phyloP scores from a whole-genome alignment of 2,113 vertebrate species.

The Lota lota region DNA sequence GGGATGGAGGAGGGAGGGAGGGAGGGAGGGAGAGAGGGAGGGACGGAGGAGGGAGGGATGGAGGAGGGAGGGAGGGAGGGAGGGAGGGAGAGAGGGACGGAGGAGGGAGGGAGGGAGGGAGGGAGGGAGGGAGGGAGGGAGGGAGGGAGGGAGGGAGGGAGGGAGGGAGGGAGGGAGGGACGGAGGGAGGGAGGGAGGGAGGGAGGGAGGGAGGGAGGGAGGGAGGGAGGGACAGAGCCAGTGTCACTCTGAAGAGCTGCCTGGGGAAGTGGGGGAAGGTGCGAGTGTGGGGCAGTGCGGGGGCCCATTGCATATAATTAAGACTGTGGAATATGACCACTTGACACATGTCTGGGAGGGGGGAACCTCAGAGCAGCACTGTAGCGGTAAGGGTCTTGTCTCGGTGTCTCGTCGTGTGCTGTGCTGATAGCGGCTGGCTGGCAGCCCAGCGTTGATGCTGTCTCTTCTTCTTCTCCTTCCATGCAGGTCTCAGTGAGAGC shows the following conservation, averaged over 20 bases:
- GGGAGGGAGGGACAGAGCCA: too few relatives aligned
- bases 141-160: neutral
- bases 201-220: neutral
- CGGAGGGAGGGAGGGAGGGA: too few relatives aligned
- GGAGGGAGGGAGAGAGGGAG: too few relatives aligned
- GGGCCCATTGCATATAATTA: conserved; percentile 44
- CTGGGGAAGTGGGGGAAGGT: neutral
- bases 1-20: neutral
- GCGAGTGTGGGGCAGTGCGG: neutral
- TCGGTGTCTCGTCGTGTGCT: too few relatives aligned
- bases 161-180: neutral
- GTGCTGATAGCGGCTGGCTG: too few relatives aligned
- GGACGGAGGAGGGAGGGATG: too few relatives aligned
- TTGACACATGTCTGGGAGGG: conserved; percentile 37
- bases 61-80: neutral
- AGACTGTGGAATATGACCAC: conserved; percentile 32
- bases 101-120: too few relatives aligned
- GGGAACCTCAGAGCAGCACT: too few relatives aligned
- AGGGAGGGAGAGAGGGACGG: neutral
- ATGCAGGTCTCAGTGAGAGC: too few relatives aligned
- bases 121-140: conserved; percentile 3
- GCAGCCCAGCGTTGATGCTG: too few relatives aligned
- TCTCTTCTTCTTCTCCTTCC: too few relatives aligned
- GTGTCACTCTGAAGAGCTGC: neutral
- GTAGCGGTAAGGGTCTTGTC: too few relatives aligned